Evolutionary conservation across 2,888 invertebrate genomes (phyloP).

Genomic region (Helleia helle): DNA sequence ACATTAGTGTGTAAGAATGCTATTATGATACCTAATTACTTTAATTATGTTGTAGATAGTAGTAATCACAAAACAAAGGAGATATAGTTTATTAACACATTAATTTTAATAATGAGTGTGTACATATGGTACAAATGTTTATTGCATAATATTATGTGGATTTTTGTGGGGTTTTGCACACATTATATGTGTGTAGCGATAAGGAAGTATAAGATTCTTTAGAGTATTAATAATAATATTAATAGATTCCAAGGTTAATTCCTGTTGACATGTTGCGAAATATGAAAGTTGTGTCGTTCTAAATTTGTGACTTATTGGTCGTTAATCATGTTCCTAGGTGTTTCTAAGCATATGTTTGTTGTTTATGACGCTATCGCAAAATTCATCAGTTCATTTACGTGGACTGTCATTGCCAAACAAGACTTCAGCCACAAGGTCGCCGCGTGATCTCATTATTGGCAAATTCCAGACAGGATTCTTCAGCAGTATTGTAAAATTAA

Average conservation of each 20-base stretch:
- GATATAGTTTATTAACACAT: not conserved
- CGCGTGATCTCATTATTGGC: slow-evolving; percentile 62
- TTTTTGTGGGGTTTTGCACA: not conserved
- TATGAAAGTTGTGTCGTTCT: not conserved
- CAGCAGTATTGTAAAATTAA: too few species aligned
- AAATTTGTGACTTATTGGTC: not conserved
- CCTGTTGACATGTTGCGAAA: slow-evolving; percentile 2
- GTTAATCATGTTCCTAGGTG: not conserved
- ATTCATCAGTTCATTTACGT: slow-evolving; percentile 39
- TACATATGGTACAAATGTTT: not conserved
- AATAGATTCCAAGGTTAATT: slow-evolving; percentile 8
- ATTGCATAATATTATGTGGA: slow-evolving; percentile 2
- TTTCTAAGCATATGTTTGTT: not conserved
- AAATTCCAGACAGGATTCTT: slow-evolving; percentile 28
- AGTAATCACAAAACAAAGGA: not conserved
- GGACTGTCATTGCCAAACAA: slow-evolving; percentile 44
- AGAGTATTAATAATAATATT: not conserved
- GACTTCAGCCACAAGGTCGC: slow-evolving; percentile 61
- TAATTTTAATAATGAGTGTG: not conserved
- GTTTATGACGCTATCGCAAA: slow-evolving; percentile 16
- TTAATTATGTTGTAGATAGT: too few species aligned
- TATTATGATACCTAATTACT: too few species aligned
- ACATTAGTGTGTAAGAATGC: too few species aligned
- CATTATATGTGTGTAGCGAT: not conserved
- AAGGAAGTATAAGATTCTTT: slow-evolving; percentile 1